Evolutionary conservation across 2,888 invertebrate genomes (phyloP), one percentile per base, ranked within the genome.

Genomic region (Perizoma flavofasciatum): DNA sequence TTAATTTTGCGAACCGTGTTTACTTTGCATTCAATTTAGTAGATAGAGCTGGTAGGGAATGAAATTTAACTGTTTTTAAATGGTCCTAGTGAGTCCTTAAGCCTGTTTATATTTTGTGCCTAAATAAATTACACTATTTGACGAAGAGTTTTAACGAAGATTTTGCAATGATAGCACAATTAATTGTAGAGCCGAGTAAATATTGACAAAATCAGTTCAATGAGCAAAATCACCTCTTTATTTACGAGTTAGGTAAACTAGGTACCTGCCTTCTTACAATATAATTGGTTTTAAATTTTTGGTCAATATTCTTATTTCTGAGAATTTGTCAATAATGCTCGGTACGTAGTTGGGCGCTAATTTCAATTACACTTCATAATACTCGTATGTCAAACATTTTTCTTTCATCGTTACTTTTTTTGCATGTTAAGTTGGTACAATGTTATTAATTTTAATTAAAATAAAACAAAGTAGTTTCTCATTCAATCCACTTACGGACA

Each of bases 21-120:
- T 46, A 52, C 37, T 59, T 47, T 55, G 39, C 39, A 53, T 56
- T 43, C 8, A 60, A 6, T 52, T 56, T 52, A 52, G 49, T 46
- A 43, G 41, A 46, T 40, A 9, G 9, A 10, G 34, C 10, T 11
- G 32, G n/a, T 44, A n/a, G n/a, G n/a, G n/a, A 39, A 53, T 53
- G 35, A 39, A 50, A 49, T 35, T 40, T 53, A 45, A 46, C 40
- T 34, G 44, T 54, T 54, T 54, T 32, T 45, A 50, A 59, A 50
- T 51, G 11, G 41, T 32, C 6, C 41, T 33, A 45, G 39, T 59
- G 50, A 55, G 40, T 53, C 43, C 40, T 11, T 32, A 9, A 43
- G 34, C 22, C 43, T 33, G n/a, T n/a, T 39, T 22, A 22, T 22
- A 22, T 22, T 22, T 22, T 22, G 22, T 22, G 22, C 22, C 22